Evolutionary conservation across 2,113 vertebrate species (phyloP).

Genomic region (Dipodomys ordii): DNA sequence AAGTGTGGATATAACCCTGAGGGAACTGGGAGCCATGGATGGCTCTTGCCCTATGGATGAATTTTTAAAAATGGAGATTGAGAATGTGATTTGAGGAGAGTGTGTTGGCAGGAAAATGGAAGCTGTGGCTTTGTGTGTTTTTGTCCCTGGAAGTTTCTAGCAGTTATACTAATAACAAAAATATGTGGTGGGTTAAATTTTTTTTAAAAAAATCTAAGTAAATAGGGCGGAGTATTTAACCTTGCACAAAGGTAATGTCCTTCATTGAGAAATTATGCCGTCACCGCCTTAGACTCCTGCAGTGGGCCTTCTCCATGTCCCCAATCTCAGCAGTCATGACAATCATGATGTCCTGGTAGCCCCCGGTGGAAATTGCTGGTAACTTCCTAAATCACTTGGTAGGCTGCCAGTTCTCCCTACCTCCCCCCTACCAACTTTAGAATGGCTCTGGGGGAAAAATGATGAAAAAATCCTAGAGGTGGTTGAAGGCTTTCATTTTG

Average conservation of each 20-base stretch:
- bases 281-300: background rate
- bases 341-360: background rate
- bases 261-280: background rate
- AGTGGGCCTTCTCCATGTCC: background rate
- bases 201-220: background rate
- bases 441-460: background rate
- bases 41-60: background rate
- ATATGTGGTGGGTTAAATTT: background rate
- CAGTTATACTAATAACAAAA: conserved; percentile 35
- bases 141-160: background rate
- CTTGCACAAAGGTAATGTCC: background rate
- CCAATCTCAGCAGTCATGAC: background rate
- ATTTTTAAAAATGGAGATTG: background rate
- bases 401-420: background rate
- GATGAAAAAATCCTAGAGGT: background rate
- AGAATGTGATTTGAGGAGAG: background rate
- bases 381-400: background rate
- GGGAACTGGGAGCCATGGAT: background rate
- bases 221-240: background rate
- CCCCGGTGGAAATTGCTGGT: background rate
- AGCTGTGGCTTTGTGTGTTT: background rate
- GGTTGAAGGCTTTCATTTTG: background rate
- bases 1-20: background rate
- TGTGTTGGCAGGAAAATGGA: background rate
- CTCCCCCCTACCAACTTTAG: background rate